Base-by-base conservation (phyloP, 2,888 invertebrate genomes). In the Pogonocherus hispidulus region DNA sequence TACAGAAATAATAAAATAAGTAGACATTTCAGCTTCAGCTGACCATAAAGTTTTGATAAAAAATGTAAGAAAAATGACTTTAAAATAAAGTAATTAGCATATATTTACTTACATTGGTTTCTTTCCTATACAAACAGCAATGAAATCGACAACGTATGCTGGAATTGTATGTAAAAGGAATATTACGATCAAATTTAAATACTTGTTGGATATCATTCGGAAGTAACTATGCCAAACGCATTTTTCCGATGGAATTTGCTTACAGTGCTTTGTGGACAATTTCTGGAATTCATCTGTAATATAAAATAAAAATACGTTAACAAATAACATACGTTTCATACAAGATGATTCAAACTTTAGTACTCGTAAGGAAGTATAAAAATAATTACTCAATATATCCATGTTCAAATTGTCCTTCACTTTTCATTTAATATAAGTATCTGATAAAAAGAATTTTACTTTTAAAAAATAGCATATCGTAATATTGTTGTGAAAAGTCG, bases 171-270 rank as follows among this genome's bases (percentile, higher is more conserved):
- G 91, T 18, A 90, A 80, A 59, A 91, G 86, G 71, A 90, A 87
- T 3, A 86, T 86, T 81, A 89, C 90, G 6, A 93, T 68, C 1
- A 83, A 80, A 78, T 90, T 89, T 3, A 89, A 55, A 67, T 89
- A 87, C 71, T 86, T 88, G 67, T 90, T 87, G 2, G 88, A 87
- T 41, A 90, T 91, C 75, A 93, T 86, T 16, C 87, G 87, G 69
- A 93, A 89, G 65, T 89, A 85, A 80, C 90, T 90, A 78, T 89
- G 89, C 87, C 92, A 92, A n/a, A 93, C 85, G 0, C 90, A 88
- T 22, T 89, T 87, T 0, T 84, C 82, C 0, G 90, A 86, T 0
- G 91, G 91, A 27, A 88, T 86, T 63, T 87, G 82, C 0, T 88
- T 74, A 0, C 91, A 90, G 73, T 90, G 87, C 6, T 84, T 75